Evolutionary conservation across 2,888 invertebrate species (phyloP).

Genomic region (Euzophera pinguis): DNA sequence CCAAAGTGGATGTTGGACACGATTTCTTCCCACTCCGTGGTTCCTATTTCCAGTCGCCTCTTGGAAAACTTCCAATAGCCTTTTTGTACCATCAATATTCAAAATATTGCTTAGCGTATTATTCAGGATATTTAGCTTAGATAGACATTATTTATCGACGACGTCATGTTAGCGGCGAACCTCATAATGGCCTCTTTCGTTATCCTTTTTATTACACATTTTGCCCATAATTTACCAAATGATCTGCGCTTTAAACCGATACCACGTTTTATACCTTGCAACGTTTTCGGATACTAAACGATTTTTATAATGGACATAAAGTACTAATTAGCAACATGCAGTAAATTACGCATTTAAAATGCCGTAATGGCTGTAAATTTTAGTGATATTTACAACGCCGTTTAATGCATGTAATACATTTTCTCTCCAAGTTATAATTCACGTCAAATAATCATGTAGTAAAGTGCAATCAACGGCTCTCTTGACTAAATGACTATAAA

Average conservation of each 20-base stretch:
- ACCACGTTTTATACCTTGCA: constrained; percentile 24
- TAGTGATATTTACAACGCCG: constrained; percentile 26
- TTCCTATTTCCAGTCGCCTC: too few relatives aligned
- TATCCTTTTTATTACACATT: constrained; percentile 24
- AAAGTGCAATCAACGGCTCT: background rate
- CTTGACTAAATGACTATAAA: background rate
- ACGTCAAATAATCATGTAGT: constrained; percentile 13
- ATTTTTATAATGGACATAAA: constrained; percentile 39
- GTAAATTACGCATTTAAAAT: constrained; percentile 36
- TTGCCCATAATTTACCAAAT: constrained; percentile 29
- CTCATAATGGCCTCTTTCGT: constrained; percentile 16
- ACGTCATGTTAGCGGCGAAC: constrained; percentile 14
- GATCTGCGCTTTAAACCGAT: constrained; percentile 29
- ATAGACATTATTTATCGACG: constrained; percentile 21
- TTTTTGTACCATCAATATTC: too few relatives aligned
- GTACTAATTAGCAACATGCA: constrained; percentile 42
- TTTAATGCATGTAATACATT: background rate
- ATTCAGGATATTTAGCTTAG: background rate
- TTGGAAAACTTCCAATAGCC: too few relatives aligned
- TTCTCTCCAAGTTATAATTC: constrained; percentile 2
- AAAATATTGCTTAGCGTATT: background rate
- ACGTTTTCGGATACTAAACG: constrained; percentile 27
- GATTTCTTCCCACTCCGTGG: too few relatives aligned
- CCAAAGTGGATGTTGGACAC: too few relatives aligned
- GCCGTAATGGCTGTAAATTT: constrained; percentile 38